These are phyloP conservation scores for Hirtodrosophila duncani DNA, from an alignment of 2,888 invertebrate species.

Conservation along the genomic window DNA sequence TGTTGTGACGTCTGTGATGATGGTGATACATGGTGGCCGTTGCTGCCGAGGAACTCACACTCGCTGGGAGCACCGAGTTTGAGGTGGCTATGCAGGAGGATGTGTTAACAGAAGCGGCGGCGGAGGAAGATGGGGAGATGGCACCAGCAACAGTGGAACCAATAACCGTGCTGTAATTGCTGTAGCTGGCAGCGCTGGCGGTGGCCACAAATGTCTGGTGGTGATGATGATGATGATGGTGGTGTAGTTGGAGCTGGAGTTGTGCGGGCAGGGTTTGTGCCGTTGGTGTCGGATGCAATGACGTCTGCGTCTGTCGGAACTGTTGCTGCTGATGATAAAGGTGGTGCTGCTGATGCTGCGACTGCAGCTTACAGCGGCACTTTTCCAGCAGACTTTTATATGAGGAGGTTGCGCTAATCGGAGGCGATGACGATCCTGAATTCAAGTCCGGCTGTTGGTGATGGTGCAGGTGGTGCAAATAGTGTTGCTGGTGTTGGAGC, in stretches of 20 bases:
- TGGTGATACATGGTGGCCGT: conserved; percentile 76
- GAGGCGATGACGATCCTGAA: conserved; percentile 25
- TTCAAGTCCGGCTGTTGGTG: conserved; percentile 51
- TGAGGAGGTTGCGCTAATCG: conserved; percentile 31
- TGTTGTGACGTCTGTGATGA: conserved; percentile 77
- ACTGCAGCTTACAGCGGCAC: conserved; percentile 68
- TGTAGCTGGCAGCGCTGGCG: conserved; percentile 59
- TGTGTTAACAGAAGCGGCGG: conserved; percentile 6
- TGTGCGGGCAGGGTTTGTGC: conserved; percentile 56
- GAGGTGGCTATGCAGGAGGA: conserved; percentile 26
- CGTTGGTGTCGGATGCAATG: conserved; percentile 31
- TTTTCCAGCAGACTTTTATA: conserved; percentile 68
- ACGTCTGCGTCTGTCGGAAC: conserved; percentile 26
- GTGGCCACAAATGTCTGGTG: conserved; percentile 69
- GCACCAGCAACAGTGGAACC: conserved; percentile 23
- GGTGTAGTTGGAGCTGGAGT: conserved; percentile 69
- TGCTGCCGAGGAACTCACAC: conserved; percentile 33
- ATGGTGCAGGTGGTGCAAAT: conserved; percentile 34
- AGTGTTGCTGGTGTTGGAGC: conserved; percentile 56
- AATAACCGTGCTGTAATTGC: conserved; percentile 50
- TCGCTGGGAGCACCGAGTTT: conserved; percentile 7
- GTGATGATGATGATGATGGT: conserved; percentile 67
- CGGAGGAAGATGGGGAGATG: conserved; percentile 26
- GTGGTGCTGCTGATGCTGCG: conserved; percentile 30
- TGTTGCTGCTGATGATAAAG: conserved; percentile 34